Evolutionary conservation across 2,113 vertebrate species (phyloP), one percentile per base, ranked within the genome.

Genomic region (Takifugu bimaculatus): DNA sequence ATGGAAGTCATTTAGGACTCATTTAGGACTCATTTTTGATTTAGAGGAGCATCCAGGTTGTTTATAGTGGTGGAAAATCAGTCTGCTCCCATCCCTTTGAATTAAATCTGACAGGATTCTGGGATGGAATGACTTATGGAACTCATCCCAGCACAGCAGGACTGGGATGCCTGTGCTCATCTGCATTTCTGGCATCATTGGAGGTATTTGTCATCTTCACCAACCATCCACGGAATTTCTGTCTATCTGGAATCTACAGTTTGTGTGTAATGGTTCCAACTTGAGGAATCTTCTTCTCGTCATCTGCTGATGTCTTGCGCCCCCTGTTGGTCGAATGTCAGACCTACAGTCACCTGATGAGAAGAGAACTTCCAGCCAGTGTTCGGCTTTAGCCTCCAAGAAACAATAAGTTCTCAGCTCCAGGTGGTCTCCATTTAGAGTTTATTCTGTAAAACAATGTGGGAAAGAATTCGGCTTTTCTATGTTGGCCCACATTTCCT

Each of bases 41-140:
- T 68, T 63, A 52, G 48, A 50, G 65, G 64, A 62, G 55, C 69
- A 73, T 74, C 75, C 64, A 72, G 69, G 61, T 78, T 61, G 55
- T 26, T 15, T 70, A 56, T 20, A 68, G 53, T 54, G 20, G 61
- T 65, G 63, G 54, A 72, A 50, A 35, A 32, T 51, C 43, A 65
- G 58, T 28, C 53, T 68, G 39, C 27, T 43, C 53, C 63, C 73
- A 69, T 60, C 77, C 64, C 44, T 56, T 66, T 76, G 43, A 64
- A 76, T 80, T 63, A 75, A 67, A 74, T 61, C 71, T 80, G 56
- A 61, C 27, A 6, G 49, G 60, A 50, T 57, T 26, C 54, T 35
- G 26, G 48, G 48, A 42, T n/a, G 48, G 20, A 50, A 50, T 50
- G 48, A 44, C 42, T 67, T 57, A 68, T 48, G 60, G 57, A 78